Percentiles rank a stretch among this genome's conserved stretches.
These are phyloP conservation scores for Xiphias gladius DNA, from an alignment of 2,113 vertebrate species.

Conservation along the genomic window DNA sequence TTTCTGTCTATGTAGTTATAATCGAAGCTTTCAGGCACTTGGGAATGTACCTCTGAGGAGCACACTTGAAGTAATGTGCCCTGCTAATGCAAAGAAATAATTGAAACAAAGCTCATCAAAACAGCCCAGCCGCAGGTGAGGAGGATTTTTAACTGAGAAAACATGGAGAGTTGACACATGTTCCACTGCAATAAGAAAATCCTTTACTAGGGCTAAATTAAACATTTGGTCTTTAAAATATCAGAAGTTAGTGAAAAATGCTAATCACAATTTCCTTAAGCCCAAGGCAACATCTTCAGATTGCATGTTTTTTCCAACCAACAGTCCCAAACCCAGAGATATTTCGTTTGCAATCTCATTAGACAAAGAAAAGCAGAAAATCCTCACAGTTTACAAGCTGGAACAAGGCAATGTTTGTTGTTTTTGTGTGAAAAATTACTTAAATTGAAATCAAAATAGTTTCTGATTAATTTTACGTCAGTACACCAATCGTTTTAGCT, in stretches of 20 bases:
- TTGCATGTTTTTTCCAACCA: not conserved
- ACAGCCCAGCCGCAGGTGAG: not conserved
- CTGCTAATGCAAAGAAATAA: slow-evolving; percentile 29
- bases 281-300: not conserved
- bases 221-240: not conserved
- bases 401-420: too few species aligned
- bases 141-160: slow-evolving; percentile 14
- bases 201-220: not conserved
- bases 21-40: slow-evolving; percentile 67
- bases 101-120: slow-evolving; percentile 61
- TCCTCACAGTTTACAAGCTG: too few species aligned
- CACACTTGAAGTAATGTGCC: slow-evolving; percentile 22
- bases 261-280: not conserved
- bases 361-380: not conserved
- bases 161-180: not conserved
- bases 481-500: not conserved
- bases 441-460: not conserved
- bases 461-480: not conserved
- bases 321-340: not conserved
- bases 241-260: not conserved
- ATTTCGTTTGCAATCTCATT: not conserved
- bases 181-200: not conserved
- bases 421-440: too few species aligned
- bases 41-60: slow-evolving; percentile 63
- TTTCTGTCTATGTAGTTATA: slow-evolving; percentile 55